Evolutionary conservation across 2,113 vertebrate genomes (phyloP).

Genomic region (human): GRCh38 chr5:20956501-20957000

Average conservation of each 20-base stretch:
- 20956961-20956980: not conserved
- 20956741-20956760: not conserved
- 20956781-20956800: not conserved
- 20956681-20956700: not conserved
- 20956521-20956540: not conserved
- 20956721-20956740: not conserved
- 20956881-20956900: not conserved
- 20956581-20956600: not conserved
- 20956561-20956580: too few relatives aligned
- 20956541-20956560: not conserved
- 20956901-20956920: not conserved
- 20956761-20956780: not conserved
- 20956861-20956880: not conserved
- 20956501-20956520: not conserved
- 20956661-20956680: not conserved
- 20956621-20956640: not conserved
- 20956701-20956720: not conserved
- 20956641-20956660: not conserved
- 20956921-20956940: not conserved
- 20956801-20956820: not conserved
- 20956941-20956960: not conserved
- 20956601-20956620: not conserved
- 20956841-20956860: not conserved
- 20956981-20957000: not conserved
- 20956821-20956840: not conserved